These are phyloP conservation scores for Arctocebus calabarensis DNA, from an alignment of 2,797 vertebrate species.

Conservation along the genomic window DNA sequence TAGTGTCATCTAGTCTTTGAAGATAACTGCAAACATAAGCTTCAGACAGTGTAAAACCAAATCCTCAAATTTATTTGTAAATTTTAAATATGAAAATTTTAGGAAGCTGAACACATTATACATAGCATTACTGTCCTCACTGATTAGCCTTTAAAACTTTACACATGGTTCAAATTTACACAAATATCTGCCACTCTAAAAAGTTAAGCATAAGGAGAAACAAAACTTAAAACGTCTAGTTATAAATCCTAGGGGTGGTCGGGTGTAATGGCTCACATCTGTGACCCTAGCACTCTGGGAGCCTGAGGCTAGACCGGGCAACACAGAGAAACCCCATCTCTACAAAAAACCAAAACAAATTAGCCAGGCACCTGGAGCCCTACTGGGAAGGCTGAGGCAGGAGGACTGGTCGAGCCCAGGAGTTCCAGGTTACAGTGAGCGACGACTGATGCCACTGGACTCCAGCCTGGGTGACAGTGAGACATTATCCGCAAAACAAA, in stretches of 20 bases:
- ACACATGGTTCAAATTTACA: slow-evolving; percentile 20
- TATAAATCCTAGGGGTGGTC: neutral
- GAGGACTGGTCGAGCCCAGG: neutral
- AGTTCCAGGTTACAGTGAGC: neutral
- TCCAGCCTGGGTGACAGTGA: neutral
- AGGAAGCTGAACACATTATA: neutral
- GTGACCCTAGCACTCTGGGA: neutral
- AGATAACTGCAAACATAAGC: neutral
- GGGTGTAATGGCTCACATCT: neutral
- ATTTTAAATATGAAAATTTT: slow-evolving; percentile 32
- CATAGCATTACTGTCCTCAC: neutral
- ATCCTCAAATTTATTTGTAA: neutral
- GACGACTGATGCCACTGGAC: neutral
- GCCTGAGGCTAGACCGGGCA: neutral
- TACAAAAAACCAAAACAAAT: neutral
- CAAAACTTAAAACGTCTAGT: neutral
- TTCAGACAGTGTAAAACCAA: slow-evolving; percentile 39
- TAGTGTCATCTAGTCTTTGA: neutral
- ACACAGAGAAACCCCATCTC: neutral
- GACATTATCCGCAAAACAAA: too few species aligned
- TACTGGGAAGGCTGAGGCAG: neutral
- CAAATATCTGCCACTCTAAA: neutral
- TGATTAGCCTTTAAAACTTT: slow-evolving; percentile 15
- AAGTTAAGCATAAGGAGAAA: neutral
- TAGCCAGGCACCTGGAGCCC: neutral